Percentiles rank a stretch among this genome's conserved stretches.
Evolutionary conservation across 2,797 vertebrate species (phyloP).

Genomic region (Streptopelia turtur): DNA sequence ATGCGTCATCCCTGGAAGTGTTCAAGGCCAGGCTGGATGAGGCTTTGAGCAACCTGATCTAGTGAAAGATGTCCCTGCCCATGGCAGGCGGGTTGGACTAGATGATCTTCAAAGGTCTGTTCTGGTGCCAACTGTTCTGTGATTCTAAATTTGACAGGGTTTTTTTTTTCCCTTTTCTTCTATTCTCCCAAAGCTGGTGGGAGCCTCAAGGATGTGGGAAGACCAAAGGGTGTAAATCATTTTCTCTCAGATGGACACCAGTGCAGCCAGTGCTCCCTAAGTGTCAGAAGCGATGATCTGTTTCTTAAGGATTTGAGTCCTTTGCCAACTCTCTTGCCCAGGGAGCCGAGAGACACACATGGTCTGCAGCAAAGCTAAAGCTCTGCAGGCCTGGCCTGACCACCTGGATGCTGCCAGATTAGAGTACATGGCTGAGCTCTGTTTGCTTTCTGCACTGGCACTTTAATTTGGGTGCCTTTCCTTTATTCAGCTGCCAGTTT

Average conservation of each 20-base stretch:
- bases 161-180: neutral
- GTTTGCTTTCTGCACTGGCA: slow-evolving; percentile 4
- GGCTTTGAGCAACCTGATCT: neutral
- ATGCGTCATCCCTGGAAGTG: neutral
- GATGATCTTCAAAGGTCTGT: neutral
- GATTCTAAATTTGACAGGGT: neutral
- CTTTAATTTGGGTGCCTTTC: neutral
- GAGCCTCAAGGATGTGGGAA: neutral
- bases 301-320: neutral
- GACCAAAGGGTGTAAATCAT: neutral
- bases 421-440: neutral
- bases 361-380: neutral
- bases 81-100: neutral
- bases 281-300: neutral
- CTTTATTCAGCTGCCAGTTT: slow-evolving; percentile 33
- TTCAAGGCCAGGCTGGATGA: neutral
- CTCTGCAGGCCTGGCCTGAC: neutral
- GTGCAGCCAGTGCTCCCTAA: neutral
- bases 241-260: neutral
- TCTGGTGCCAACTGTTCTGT: neutral
- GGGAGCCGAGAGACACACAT: neutral
- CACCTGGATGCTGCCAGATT: neutral
- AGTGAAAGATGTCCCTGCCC: neutral
- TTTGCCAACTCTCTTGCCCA: neutral
- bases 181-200: neutral